Base-by-base conservation (phyloP, 1,140 invertebrate genomes). In the Drosophila nigrodunni region DNA sequence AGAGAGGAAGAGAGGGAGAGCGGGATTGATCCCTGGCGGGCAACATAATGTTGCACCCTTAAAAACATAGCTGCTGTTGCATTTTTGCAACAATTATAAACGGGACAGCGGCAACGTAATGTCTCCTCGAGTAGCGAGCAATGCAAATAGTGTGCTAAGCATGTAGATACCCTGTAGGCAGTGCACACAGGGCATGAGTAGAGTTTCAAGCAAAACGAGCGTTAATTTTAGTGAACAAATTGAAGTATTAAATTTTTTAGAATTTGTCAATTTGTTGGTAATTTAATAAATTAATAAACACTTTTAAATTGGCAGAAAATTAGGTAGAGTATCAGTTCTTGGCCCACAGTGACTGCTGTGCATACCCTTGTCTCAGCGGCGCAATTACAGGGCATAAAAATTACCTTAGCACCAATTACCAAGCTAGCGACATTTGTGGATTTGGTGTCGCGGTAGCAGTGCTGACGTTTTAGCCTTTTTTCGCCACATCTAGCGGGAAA, bases 371-470 rank as follows among this genome's bases (percentile, higher is more conserved):
- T 35, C 9, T 35, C 2, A 15, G n/a, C 35, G 18, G 13, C 3
- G 13, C 41, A 44, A 44, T 44, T 47, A 47, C 15, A 54, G 50
- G 60, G 55, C 61, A 54, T 39, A 9, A 2, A 46, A 73, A 76
- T 76, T 68, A 47, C 47, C 49, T 58, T 59, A 55, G 65, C 25
- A 35, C 15, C 44, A 25, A 47, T n/a, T n/a, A n/a, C n/a, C n/a
- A 30, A 47, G 54, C 35, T 34, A 43, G 67, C 71, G 75, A 80
- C 71, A 78, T 82, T 82, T 82, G 68, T 74, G 35, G 58, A 72
- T 61, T 65, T 70, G 62, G 46, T 43, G 41, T 25, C 50, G 37
- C 46, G 18, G 54, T 30, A 6, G 25, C 25, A 30, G 25, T 30
- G 25, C 25, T 5, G 25, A 2, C 3, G 6, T 30, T 30, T 30